Evolutionary conservation across 2,888 invertebrate species (phyloP).

Genomic region (Fragum sueziense): DNA sequence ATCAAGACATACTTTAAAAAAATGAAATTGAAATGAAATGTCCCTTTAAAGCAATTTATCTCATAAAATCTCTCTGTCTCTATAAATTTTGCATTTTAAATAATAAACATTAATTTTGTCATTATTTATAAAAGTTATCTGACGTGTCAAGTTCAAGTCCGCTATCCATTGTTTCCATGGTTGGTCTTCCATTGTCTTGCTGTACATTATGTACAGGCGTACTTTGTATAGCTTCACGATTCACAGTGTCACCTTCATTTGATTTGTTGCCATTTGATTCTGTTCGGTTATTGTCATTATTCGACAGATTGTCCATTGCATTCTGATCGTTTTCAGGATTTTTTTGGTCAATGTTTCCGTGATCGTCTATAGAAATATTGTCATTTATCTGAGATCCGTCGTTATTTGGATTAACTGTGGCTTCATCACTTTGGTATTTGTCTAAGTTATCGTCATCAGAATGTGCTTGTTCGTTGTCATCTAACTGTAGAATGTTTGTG

Average conservation of each 20-base stretch:
- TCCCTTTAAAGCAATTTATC: no score
- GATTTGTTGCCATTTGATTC: not conserved
- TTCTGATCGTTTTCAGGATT: not conserved
- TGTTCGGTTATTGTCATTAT: not conserved
- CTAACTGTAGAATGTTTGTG: not conserved
- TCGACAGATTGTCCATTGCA: not conserved
- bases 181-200: not conserved
- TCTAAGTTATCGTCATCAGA: not conserved
- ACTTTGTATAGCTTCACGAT: not conserved
- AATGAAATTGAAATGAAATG: no score
- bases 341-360: not conserved
- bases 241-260: not conserved
- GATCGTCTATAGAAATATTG: not conserved
- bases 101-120: no score
- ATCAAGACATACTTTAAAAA: no score
- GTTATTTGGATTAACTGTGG: no score
- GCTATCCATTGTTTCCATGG: conserved; percentile 41
- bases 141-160: conserved; percentile 26
- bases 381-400: not conserved
- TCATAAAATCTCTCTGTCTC: no score
- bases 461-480: not conserved
- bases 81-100: no score
- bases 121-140: conserved; percentile 13
- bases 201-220: not conserved
- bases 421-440: no score